Evolutionary conservation across 2,888 invertebrate genomes (phyloP).

Genomic region (Metopia argyrocephala): DNA sequence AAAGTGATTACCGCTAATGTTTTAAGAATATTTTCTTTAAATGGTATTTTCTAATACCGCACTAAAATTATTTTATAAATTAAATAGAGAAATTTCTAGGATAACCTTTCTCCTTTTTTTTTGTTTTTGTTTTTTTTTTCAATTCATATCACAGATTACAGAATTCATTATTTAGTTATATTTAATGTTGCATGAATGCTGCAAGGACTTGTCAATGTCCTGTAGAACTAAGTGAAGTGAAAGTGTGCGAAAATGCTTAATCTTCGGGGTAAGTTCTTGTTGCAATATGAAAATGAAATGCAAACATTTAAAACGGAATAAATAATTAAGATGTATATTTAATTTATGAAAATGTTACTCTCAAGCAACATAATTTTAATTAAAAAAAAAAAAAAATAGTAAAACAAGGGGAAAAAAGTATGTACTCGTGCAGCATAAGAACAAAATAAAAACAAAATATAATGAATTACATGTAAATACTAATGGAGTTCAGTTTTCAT

Average conservation of each 20-base stretch:
- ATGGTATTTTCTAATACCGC: too few species aligned
- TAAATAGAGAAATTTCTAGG: too few species aligned
- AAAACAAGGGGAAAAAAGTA: slow-evolving; percentile 4
- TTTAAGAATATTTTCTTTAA: too few species aligned
- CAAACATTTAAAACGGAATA: slow-evolving; percentile 36
- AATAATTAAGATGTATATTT: slow-evolving; percentile 53
- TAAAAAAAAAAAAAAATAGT: slow-evolving; percentile 35
- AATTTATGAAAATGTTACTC: slow-evolving; percentile 32
- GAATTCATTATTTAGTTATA: not conserved
- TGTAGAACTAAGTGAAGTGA: not conserved
- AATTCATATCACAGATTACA: not conserved
- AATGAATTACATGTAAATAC: too few species aligned
- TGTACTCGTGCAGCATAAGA: too few species aligned
- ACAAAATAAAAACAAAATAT: slow-evolving; percentile 3
- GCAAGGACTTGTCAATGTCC: not conserved
- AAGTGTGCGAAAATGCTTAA: not conserved
- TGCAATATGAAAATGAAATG: not conserved
- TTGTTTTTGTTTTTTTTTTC: not conserved
- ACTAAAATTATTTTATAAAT: too few species aligned
- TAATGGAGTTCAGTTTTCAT: slow-evolving; percentile 53
- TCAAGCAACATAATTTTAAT: slow-evolving; percentile 37
- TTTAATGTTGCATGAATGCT: too few species aligned
- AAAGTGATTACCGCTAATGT: too few species aligned
- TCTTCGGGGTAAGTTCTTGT: not conserved
- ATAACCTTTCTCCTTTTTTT: too few species aligned